phyloP scores from a whole-genome alignment of 37 sponge, comb jelly and placozoan species.

The Diacarnus erythraeanus region DNA sequence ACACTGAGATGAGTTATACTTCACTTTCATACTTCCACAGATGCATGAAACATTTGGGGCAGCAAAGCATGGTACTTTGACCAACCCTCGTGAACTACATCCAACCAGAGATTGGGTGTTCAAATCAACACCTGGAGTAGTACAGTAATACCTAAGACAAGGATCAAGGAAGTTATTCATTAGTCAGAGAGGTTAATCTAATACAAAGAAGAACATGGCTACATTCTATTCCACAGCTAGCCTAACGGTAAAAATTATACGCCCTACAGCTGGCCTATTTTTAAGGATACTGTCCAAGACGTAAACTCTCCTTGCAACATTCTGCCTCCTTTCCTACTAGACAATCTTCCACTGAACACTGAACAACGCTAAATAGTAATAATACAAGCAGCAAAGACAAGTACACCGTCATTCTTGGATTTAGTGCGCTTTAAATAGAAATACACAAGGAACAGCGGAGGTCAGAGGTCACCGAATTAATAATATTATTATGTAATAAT shows the following conservation, averaged over 20 bases:
- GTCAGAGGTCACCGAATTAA: background rate
- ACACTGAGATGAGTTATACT: slow-evolving; percentile 6
- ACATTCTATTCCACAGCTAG: background rate
- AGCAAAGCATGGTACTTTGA: slow-evolving; percentile 56
- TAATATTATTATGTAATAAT: background rate
- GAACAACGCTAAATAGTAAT: background rate
- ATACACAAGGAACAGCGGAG: background rate
- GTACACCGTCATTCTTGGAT: background rate
- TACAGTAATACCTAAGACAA: slow-evolving; percentile 64
- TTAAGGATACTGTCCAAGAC: slow-evolving; percentile 9
- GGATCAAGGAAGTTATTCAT: background rate
- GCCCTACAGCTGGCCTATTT: background rate
- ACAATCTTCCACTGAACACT: background rate
- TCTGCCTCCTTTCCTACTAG: background rate
- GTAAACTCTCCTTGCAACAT: background rate
- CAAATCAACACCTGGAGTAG: slow-evolving; percentile 27
- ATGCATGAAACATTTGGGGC: slow-evolving; percentile 37
- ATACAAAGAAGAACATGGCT: background rate
- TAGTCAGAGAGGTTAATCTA: background rate
- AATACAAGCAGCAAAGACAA: background rate
- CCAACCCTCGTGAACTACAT: slow-evolving; percentile 26
- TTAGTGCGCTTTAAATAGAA: slow-evolving; percentile 1
- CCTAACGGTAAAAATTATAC: background rate
- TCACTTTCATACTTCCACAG: background rate
- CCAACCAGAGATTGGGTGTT: slow-evolving; percentile 42